Conservation (phyloP, 1,140 invertebrate genomes). For the Chironomus striatipennis region DNA sequence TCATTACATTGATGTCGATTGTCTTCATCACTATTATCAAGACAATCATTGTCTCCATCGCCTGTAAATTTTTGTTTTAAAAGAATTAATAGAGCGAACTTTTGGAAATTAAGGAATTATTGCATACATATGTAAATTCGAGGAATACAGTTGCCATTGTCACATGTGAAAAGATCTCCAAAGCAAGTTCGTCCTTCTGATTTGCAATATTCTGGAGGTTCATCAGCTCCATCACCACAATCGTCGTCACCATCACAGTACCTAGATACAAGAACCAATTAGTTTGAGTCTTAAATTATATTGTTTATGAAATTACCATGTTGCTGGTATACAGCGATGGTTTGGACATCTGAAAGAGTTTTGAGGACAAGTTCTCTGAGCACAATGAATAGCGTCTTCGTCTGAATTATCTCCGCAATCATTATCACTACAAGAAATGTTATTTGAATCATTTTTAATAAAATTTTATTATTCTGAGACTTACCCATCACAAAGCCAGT, state of each 20-base stretch:
- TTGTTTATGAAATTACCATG: conserved; percentile 60
- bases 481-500: conserved; percentile 89
- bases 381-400: conserved; percentile 83
- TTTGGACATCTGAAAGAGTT: conserved; percentile 86
- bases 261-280: neutral
- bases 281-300: conserved; percentile 60
- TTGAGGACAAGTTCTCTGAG: conserved; percentile 77
- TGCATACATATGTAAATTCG: conserved; percentile 91
- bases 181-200: conserved; percentile 92
- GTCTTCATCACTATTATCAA: conserved; percentile 88
- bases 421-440: conserved; percentile 44
- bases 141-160: conserved; percentile 94
- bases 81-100: no score
- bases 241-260: conserved; percentile 79
- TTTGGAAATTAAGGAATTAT: neutral
- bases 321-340: conserved; percentile 79
- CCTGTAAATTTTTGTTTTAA: neutral
- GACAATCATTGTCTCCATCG: conserved; percentile 66
- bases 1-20: conserved; percentile 85
- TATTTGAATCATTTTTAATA: no score
- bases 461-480: neutral
- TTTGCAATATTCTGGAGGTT: conserved; percentile 85
- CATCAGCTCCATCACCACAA: conserved; percentile 81
- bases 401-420: conserved; percentile 95
- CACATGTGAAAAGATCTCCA: conserved; percentile 90